Base-by-base conservation (phyloP, 2,888 invertebrate genomes). In the Watsonalla cultraria region DNA sequence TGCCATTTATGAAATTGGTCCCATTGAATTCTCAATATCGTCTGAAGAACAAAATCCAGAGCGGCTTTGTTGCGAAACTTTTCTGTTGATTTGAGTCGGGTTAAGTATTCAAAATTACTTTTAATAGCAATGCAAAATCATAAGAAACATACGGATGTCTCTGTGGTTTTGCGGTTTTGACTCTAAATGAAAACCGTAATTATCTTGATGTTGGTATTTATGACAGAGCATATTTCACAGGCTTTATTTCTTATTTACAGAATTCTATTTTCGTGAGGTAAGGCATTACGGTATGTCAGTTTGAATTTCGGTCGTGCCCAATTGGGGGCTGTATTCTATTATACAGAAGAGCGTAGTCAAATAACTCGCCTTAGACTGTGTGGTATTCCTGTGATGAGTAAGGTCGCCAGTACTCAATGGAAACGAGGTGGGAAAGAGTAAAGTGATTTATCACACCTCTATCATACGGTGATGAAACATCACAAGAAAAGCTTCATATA, bases 81-180 rank as follows among this genome's bases (percentile, higher is more conserved):
- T 51, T 52, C 45, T 24, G 50, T 51, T 50, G 39, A 61, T 24
- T 24, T 24, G 24, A 24, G 24, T 24, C 24, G 24, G 24, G 24
- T 24, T 60, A 58, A 55, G 52, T 62, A 60, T 60, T 60, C 55
- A 54, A 61, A 62, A 61, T 57, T 59, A 55, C 57, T 59, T 51
- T 53, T 47, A 46, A 57, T 60, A 67, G 70, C 67, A 74, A 72
- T 74, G 61, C 59, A 62, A 72, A 84, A 85, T 86, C 84, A 80
- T 71, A 80, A 82, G 76, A 76, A 82, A 80, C 74, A 68, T 75
- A 70, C 72, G 80, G 80, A 84, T 80, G 71, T 71, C 58, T 53
- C 64, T 82, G 85, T 54, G 84, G 86, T 80, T 81, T 75, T 75
- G 80, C 64, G 82, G 83, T 77, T 84, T 76, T 74, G 64, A 63